Conservation (phyloP, 2,113 vertebrate species). For the human (Homo sapiens) region GRCh38 chr12:130481501-130482000, state of each 20-base stretch:
- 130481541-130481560: not conserved
- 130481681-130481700: rapidly evolving
- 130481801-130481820: not conserved
- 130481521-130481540: not conserved
- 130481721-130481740: not conserved
- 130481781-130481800: not conserved
- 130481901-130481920: not conserved
- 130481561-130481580: not conserved
- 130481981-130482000: not conserved
- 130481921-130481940: not conserved
- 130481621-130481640: not conserved
- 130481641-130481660: not conserved
- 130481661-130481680: rapidly evolving
- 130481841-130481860: not conserved
- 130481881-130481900: not conserved
- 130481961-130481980: not conserved
- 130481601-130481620: not conserved
- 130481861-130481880: not conserved
- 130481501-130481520: not conserved
- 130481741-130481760: not conserved
- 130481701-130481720: too few species aligned
- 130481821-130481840: not conserved
- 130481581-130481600: not conserved
- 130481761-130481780: not conserved
- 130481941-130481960: not conserved